Evolutionary conservation across 2,113 vertebrate genomes (phyloP).

Genomic region (Progne subis): DNA sequence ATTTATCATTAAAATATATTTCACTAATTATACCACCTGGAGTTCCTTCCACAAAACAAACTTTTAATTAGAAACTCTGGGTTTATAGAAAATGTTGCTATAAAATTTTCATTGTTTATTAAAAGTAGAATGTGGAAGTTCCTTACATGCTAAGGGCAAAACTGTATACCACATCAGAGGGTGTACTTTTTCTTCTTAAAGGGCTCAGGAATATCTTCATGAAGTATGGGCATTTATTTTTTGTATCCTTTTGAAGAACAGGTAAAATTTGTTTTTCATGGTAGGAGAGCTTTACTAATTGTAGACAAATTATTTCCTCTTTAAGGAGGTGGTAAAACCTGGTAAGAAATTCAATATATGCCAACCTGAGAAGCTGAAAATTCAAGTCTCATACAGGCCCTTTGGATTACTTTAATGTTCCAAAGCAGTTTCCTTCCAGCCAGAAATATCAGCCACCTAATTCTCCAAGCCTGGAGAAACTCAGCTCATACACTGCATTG

Average conservation of each 20-base stretch:
- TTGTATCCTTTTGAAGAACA: neutral
- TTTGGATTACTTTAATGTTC: neutral
- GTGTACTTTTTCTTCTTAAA: neutral
- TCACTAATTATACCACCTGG: conserved; percentile 68
- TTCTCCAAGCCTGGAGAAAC: neutral
- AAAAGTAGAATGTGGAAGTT: neutral
- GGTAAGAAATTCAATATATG: neutral
- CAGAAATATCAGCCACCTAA: neutral
- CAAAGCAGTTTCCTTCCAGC: neutral
- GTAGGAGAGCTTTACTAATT: neutral
- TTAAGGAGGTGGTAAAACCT: neutral
- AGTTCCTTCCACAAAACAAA: conserved; percentile 63
- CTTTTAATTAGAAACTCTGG: conserved; percentile 66
- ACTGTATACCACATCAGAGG: neutral
- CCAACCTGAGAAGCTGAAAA: neutral
- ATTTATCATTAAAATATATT: conserved; percentile 69
- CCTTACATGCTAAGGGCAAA: neutral
- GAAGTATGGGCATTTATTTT: neutral
- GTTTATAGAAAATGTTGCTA: conserved; percentile 45
- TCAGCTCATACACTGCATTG: neutral
- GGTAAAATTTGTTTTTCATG: neutral
- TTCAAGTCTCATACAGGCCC: neutral
- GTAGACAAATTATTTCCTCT: neutral
- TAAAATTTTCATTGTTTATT: conserved; percentile 52
- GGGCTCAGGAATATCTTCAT: neutral